phyloP scores from a whole-genome alignment of 2,113 vertebrate species.

The Grammomys dolichurus region DNA sequence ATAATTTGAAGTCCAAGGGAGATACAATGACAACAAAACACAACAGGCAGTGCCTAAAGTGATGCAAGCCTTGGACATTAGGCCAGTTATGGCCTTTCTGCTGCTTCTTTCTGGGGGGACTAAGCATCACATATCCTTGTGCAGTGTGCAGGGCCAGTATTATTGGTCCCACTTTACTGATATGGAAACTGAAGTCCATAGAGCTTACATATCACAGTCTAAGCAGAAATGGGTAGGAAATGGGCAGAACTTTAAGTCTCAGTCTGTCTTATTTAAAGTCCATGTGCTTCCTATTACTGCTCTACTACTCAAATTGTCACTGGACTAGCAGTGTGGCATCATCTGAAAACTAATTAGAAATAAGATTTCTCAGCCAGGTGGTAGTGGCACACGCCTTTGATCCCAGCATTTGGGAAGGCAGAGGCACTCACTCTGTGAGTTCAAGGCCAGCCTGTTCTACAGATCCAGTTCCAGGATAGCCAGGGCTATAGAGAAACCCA shows the following conservation, averaged over 20 bases:
- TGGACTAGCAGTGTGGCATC: background rate
- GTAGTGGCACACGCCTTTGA: background rate
- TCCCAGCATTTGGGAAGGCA: background rate
- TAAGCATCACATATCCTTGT: background rate
- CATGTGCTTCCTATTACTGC: background rate
- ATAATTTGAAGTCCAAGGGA: conserved; percentile 17
- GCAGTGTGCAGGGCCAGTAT: background rate
- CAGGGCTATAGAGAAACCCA: background rate
- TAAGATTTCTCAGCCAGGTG: background rate
- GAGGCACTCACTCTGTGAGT: background rate
- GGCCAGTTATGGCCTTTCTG: background rate
- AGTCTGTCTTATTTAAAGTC: conserved; percentile 18
- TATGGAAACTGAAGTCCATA: background rate
- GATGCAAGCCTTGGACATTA: conserved; percentile 13
- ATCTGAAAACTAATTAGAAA: background rate
- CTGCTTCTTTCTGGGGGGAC: background rate
- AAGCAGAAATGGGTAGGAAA: background rate
- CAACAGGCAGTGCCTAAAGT: background rate
- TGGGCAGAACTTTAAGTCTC: background rate
- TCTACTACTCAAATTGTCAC: background rate
- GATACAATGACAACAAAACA: background rate
- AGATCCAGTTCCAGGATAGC: background rate
- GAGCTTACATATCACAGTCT: background rate
- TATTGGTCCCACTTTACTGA: background rate
- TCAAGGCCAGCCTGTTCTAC: background rate